Percentiles rank a stretch among this genome's conserved stretches.
phyloP scores from a whole-genome alignment of 2,888 invertebrate species.

The Sphaeridia pumilis region DNA sequence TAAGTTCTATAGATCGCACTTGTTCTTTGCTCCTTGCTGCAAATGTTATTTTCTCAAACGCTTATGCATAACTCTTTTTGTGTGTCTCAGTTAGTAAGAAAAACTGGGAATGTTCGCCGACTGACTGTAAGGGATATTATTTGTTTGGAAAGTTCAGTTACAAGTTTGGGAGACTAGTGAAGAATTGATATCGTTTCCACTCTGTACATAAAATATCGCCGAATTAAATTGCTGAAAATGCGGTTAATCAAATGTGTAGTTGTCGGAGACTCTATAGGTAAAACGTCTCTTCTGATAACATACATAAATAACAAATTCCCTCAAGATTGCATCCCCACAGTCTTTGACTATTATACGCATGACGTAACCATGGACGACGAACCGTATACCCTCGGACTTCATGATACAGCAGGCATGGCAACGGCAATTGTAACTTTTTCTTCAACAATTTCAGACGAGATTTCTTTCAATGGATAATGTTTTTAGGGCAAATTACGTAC shows the following conservation, averaged over 20 bases:
- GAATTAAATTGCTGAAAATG: no score
- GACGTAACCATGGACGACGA: conserved; percentile 99
- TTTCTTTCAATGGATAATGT: conserved; percentile 27
- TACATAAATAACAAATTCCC: conserved; percentile 52
- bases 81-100: no score
- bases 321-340: conserved; percentile 48
- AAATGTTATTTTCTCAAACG: no score
- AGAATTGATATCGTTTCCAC: no score
- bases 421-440: not conserved
- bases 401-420: conserved; percentile 86
- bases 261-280: conserved; percentile 54
- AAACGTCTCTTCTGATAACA: conserved; percentile 84
- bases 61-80: no score
- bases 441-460: not conserved
- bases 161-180: no score
- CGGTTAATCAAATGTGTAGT: conserved; percentile 8
- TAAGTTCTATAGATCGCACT: no score
- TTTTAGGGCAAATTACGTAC: conserved; percentile 76
- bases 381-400: conserved; percentile 94
- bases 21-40: no score
- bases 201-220: no score
- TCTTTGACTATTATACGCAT: conserved; percentile 97
- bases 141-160: no score
- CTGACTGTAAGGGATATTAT: no score
- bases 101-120: no score